Evolutionary conservation across 2,888 invertebrate species (phyloP).

Genomic region (Pogonocherus hispidulus): DNA sequence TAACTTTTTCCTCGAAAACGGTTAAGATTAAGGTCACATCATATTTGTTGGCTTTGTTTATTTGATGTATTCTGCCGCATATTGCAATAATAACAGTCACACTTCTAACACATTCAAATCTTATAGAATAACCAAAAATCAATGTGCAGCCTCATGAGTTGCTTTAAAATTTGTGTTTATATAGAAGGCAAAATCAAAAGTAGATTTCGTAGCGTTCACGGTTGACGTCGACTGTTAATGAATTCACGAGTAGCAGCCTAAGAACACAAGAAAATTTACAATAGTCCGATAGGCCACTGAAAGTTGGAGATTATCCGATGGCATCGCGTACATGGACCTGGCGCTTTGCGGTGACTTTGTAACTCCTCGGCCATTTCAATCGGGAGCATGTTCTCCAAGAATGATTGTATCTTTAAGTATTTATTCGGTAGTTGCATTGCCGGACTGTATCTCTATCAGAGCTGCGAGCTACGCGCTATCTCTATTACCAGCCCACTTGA

Average conservation of each 20-base stretch:
- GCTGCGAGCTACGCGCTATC: conserved; percentile 66
- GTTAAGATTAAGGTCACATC: no score
- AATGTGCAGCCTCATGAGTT: no score
- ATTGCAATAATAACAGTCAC: no score
- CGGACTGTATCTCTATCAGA: conserved; percentile 65
- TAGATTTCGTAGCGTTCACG: no score
- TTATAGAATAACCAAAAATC: no score
- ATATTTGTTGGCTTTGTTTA: no score
- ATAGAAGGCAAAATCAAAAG: no score
- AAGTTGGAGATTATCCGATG: conserved; percentile 48
- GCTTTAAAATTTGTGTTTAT: no score
- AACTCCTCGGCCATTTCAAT: conserved; percentile 62
- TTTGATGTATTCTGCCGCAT: no score
- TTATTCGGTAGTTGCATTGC: conserved; percentile 68
- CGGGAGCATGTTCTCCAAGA: conserved; percentile 66
- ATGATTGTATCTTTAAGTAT: conserved; percentile 67
- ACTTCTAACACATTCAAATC: no score
- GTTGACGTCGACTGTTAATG: no score
- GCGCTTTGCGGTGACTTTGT: conserved; percentile 58
- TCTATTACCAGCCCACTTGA: conserved; percentile 67
- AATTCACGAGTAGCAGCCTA: conserved; percentile 42
- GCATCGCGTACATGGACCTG: conserved; percentile 49
- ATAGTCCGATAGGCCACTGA: conserved; percentile 52
- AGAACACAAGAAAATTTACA: conserved; percentile 50
- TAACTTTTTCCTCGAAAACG: no score